Base-by-base conservation (phyloP, 1,140 invertebrate species). In the Monochamus saltuarius region DNA sequence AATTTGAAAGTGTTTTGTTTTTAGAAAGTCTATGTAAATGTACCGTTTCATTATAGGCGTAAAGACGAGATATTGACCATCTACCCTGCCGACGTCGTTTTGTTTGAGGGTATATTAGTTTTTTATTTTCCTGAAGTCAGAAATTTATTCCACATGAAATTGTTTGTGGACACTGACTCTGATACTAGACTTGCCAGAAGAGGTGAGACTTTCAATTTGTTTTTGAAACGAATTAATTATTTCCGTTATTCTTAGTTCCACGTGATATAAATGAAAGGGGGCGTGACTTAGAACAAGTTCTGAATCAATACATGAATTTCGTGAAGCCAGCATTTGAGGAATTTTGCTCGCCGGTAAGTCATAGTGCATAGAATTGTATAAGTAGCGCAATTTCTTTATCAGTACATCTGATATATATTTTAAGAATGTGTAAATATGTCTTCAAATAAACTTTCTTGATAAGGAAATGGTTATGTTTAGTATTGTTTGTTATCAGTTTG, bases 251-350 rank as follows among this genome's bases (percentile, higher is more conserved):
- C 71, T 62, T 56, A 97, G 95, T 98, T 38, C 87, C 94, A 59
- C 83, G 95, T 71, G 96, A 98, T 76, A 96, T 96, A 51, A 91
- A 91, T 68, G 96, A 99, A 80, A 84, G 94, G 69, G 94, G 94
- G 4, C 80, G 97, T 46, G 92, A 97, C 76, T 79, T 99, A 68
- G 94, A 98, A 71, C 89, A 95, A 66, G 94, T 99, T 40, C 81
- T 99, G 13, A 90, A 91, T 73, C 95, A 99, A 74, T 99, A 99
- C 77, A 97, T 95, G 84, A 94, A 90, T 72, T 95, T 91, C 75
- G 97, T 99, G 0, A 99, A 99, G 76, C 97, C 97, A 38, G 96
- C 97, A 1, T 99, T 99, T 81, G 97, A 99, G 78, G 97, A 99
- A 78, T 99, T 99, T 81, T 99, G 97, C 78, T 85, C 96, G 66